phyloP scores from a whole-genome alignment of 2,797 vertebrate genomes.

The Chrysocyon brachyurus region DNA sequence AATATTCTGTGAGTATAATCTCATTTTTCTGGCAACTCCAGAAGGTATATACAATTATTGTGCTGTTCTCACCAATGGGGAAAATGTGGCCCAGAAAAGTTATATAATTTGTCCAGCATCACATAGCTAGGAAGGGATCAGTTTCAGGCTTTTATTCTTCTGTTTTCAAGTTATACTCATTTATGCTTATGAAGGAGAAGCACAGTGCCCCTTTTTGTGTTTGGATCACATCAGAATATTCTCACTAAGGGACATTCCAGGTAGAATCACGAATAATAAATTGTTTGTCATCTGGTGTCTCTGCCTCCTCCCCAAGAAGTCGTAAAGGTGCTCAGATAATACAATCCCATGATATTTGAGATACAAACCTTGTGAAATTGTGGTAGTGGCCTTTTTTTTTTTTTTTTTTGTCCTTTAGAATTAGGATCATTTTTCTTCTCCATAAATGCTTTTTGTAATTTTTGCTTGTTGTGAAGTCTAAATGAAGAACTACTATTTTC shows the following conservation, averaged over 20 bases:
- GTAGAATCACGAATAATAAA: background rate
- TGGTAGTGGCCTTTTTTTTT: background rate
- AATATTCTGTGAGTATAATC: background rate
- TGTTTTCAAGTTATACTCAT: background rate
- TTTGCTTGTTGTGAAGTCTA: background rate
- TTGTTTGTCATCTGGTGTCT: background rate
- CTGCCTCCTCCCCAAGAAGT: background rate
- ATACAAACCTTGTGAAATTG: background rate
- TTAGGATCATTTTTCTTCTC: background rate
- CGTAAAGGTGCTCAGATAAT: background rate
- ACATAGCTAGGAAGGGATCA: background rate
- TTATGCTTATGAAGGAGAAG: background rate
- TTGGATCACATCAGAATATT: background rate
- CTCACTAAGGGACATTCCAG: background rate
- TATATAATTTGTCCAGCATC: background rate
- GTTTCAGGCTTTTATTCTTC: background rate
- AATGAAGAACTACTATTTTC: background rate
- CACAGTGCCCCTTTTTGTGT: background rate
- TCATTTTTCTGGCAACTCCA: background rate
- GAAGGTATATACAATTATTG: background rate
- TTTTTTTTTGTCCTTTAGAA: background rate
- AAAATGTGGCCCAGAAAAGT: background rate
- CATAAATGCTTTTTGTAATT: background rate
- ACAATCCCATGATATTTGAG: background rate
- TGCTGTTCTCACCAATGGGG: background rate